These are phyloP conservation scores for Malurus alboscapulatus DNA, from an alignment of 2,113 vertebrate species.

Conservation along the genomic window DNA sequence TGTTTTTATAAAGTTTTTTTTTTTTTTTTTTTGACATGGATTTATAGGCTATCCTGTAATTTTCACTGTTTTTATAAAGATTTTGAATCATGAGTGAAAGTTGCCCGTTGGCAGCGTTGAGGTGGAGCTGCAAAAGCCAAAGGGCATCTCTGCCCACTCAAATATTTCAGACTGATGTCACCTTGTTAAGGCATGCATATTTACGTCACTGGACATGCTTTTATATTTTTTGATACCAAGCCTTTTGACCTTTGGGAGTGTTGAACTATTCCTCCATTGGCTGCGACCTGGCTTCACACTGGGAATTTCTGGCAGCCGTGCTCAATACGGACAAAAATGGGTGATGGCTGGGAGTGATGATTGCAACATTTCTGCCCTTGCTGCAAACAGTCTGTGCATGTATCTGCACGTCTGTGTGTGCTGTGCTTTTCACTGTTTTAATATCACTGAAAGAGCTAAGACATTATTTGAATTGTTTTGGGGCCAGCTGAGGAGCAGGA, in stretches of 20 bases:
- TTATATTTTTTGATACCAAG: conserved; percentile 56
- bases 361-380: background rate
- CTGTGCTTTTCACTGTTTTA: background rate
- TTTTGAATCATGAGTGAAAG: background rate
- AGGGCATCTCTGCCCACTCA: conserved; percentile 53
- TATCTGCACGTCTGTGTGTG: conserved; percentile 4
- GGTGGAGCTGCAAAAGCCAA: conserved; percentile 25
- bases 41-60: background rate
- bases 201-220: conserved; percentile 48
- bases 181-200: conserved; percentile 51
- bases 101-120: background rate
- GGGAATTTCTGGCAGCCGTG: conserved; percentile 9
- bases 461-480: background rate
- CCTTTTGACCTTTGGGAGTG: conserved; percentile 59
- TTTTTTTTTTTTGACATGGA: background rate
- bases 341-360: conserved; percentile 6
- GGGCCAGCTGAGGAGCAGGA: background rate
- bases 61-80: background rate
- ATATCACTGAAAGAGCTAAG: background rate
- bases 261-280: conserved; percentile 51
- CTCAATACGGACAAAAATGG: background rate
- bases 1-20: background rate
- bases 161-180: conserved; percentile 46
- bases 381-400: conserved; percentile 10
- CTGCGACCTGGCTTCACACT: background rate